These are phyloP conservation scores for Drosophila orosa DNA, from an alignment of 1,140 invertebrate genomes.

Conservation along the genomic window DNA sequence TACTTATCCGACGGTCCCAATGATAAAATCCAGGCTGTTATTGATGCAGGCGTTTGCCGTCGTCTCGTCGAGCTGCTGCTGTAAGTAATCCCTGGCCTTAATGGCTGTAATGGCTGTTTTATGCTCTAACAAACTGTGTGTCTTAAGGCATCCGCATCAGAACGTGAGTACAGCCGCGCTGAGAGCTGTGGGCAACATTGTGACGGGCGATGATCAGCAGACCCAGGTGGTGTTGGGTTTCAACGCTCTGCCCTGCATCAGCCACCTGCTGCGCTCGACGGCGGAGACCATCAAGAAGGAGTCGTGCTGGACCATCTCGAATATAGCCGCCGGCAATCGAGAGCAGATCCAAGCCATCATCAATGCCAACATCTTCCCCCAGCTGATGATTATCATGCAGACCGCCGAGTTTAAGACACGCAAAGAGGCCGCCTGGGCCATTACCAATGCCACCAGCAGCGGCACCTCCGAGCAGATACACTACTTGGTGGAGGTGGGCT, in stretches of 20 bases:
- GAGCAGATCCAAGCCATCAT: slow-evolving; percentile 97
- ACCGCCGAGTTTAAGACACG: slow-evolving; percentile 98
- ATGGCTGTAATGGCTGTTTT: too few species aligned
- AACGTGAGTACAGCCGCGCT: slow-evolving; percentile 98
- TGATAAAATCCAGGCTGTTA: slow-evolving; percentile 99
- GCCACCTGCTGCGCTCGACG: slow-evolving; percentile 90
- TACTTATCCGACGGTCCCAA: slow-evolving; percentile 98
- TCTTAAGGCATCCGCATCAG: slow-evolving; percentile 91
- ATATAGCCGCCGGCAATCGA: slow-evolving; percentile 98
- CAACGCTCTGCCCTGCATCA: slow-evolving; percentile 93
- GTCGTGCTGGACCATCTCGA: slow-evolving; percentile 99
- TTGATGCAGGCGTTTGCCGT: slow-evolving; percentile 97
- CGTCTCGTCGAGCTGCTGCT: slow-evolving; percentile 96
- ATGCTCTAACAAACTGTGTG: background rate
- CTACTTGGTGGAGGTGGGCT: slow-evolving; percentile 87
- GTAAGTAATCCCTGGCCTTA: slow-evolving; percentile 87
- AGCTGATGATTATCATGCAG: slow-evolving; percentile 94
- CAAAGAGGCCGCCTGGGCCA: slow-evolving; percentile 99
- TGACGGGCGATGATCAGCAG: slow-evolving; percentile 98
- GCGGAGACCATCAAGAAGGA: slow-evolving; percentile 97
- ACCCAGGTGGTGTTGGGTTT: slow-evolving; percentile 98
- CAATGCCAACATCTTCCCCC: slow-evolving; percentile 97
- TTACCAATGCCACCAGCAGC: slow-evolving; percentile 98
- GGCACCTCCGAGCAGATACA: slow-evolving; percentile 97
- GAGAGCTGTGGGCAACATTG: slow-evolving; percentile 98